phyloP scores from a whole-genome alignment of 1,140 invertebrate genomes.

The Aphidius gifuensis region DNA sequence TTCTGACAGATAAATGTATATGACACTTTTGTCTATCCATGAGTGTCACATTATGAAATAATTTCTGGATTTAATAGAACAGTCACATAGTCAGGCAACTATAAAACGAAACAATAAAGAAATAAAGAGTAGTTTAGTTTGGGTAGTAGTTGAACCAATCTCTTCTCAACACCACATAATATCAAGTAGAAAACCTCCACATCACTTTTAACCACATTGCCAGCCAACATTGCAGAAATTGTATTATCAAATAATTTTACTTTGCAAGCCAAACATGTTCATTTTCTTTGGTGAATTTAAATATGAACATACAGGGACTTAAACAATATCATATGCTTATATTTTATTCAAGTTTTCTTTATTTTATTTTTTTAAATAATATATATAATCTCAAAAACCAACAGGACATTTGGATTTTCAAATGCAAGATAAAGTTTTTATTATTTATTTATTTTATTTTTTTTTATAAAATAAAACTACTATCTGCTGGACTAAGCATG shows the following conservation, averaged over 20 bases:
- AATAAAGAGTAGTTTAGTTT: neutral
- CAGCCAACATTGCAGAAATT: constrained; percentile 23
- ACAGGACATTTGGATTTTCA: too few species aligned
- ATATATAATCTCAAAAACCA: too few species aligned
- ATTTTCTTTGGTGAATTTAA: constrained; percentile 1
- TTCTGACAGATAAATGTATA: too few species aligned
- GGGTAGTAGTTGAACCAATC: constrained; percentile 3
- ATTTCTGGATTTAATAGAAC: constrained; percentile 35
- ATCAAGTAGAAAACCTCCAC: constrained; percentile 24
- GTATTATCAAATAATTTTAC: constrained; percentile 40
- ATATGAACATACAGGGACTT: too few species aligned
- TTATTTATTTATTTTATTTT: too few species aligned
- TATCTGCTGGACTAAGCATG: too few species aligned
- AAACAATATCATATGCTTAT: too few species aligned
- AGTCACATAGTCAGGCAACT: constrained; percentile 18
- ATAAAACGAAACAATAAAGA: too few species aligned
- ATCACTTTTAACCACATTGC: constrained; percentile 12
- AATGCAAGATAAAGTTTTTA: too few species aligned
- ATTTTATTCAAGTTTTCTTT: too few species aligned
- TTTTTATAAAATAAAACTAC: too few species aligned
- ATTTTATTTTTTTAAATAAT: too few species aligned
- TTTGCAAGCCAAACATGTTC: constrained; percentile 34
- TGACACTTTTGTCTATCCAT: neutral
- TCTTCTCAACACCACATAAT: constrained; percentile 30
- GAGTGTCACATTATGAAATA: constrained; percentile 33